Evolutionary conservation across 2,888 invertebrate species (phyloP).

Genomic region (Drosophila cracens): DNA sequence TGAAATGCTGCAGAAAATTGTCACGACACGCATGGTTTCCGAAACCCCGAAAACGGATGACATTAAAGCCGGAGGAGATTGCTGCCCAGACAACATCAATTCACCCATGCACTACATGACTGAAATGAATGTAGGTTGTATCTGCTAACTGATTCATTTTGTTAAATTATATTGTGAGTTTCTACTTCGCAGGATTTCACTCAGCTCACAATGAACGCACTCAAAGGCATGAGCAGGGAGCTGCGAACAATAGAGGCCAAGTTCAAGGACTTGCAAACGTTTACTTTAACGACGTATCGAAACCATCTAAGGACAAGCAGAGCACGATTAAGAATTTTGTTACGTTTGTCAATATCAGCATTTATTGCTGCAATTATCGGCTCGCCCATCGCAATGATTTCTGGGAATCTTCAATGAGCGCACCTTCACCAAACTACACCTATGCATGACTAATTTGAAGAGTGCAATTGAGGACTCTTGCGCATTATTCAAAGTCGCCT

Average conservation of each 20-base stretch:
- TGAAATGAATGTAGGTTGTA: slow-evolving; percentile 51
- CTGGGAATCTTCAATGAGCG: slow-evolving; percentile 40
- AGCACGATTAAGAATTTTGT: slow-evolving; percentile 41
- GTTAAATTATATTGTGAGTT: not conserved
- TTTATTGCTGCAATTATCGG: slow-evolving; percentile 6
- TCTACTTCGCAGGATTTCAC: slow-evolving; percentile 20
- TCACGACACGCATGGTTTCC: slow-evolving; percentile 27
- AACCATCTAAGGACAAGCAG: not conserved
- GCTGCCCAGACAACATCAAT: slow-evolving; percentile 48
- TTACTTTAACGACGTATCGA: not conserved
- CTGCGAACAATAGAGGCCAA: slow-evolving; percentile 14
- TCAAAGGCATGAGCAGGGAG: slow-evolving; percentile 29
- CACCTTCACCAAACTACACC: slow-evolving; percentile 39
- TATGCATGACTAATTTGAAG: slow-evolving; percentile 23
- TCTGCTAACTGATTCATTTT: not conserved
- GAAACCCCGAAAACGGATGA: slow-evolving; percentile 8
- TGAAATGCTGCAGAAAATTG: slow-evolving; percentile 15
- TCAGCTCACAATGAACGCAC: slow-evolving; percentile 1
- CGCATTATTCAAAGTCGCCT: slow-evolving; percentile 28
- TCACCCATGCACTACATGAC: slow-evolving; percentile 37
- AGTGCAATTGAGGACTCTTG: slow-evolving; percentile 18
- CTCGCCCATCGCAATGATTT: not conserved
- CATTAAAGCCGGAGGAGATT: slow-evolving; percentile 20
- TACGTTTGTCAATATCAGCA: slow-evolving; percentile 19
- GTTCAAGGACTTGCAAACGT: slow-evolving; percentile 10